Conservation (phyloP, 2,797 vertebrate genomes). For the Petrocephalus schoutedeni region DNA sequence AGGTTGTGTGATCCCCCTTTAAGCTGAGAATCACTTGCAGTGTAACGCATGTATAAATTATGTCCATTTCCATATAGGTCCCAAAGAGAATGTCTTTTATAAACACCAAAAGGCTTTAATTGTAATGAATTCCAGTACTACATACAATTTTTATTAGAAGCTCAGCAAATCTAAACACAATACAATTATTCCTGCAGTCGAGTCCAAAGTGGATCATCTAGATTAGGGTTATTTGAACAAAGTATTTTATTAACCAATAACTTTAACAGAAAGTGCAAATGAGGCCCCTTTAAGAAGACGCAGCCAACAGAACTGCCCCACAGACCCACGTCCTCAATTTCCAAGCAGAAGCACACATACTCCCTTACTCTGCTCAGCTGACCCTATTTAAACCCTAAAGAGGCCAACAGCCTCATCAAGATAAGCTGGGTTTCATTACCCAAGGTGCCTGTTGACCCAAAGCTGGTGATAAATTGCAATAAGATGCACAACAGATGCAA, state of each 20-base stretch:
- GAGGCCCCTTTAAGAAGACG: neutral
- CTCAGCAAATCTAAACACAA: neutral
- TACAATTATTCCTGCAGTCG: neutral
- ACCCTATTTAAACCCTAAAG: neutral
- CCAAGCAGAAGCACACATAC: neutral
- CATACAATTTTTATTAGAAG: slow-evolving; percentile 45
- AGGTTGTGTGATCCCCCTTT: slow-evolving; percentile 40
- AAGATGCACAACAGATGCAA: neutral
- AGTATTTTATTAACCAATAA: neutral
- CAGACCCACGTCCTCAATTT: neutral
- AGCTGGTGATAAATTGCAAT: neutral
- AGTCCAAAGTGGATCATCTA: neutral
- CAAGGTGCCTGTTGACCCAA: neutral
- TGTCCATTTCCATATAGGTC: slow-evolving; percentile 36
- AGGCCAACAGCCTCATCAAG: neutral
- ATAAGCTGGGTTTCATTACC: neutral
- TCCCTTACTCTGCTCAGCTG: neutral
- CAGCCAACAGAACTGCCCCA: neutral
- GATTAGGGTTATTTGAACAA: neutral
- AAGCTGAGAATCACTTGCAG: slow-evolving; percentile 36
- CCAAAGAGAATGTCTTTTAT: slow-evolving; percentile 36
- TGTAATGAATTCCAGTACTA: slow-evolving; percentile 27
- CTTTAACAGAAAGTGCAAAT: neutral
- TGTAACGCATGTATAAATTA: slow-evolving; percentile 47
- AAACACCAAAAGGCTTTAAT: slow-evolving; percentile 43